These are phyloP conservation scores for Melanotus villosus DNA, from an alignment of 2,888 invertebrate genomes.

Conservation along the genomic window DNA sequence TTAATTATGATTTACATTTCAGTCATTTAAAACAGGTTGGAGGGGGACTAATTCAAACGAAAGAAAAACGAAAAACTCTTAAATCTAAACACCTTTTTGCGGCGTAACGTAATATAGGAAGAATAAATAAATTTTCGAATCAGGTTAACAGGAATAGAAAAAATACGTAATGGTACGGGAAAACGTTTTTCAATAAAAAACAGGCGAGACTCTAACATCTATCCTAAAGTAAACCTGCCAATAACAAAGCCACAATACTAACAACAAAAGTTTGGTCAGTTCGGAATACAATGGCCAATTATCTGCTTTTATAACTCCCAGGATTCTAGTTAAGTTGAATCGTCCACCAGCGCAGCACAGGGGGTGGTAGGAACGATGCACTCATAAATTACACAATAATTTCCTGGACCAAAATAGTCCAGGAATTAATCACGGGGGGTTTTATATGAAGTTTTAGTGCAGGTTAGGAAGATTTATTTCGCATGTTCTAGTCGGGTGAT, in stretches of 20 bases:
- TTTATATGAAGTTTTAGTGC: constrained; percentile 40
- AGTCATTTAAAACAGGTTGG: too few relatives aligned
- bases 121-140: background rate
- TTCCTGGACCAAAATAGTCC: constrained; percentile 35
- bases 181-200: constrained; percentile 22
- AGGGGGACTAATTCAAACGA: too few relatives aligned
- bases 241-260: constrained; percentile 42
- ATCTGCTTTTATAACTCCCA: constrained; percentile 44
- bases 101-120: background rate
- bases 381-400: constrained; percentile 44
- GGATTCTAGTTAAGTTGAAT: constrained; percentile 43
- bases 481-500: constrained; percentile 36
- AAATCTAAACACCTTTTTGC: too few relatives aligned
- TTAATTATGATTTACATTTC: too few relatives aligned
- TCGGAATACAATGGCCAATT: constrained; percentile 48
- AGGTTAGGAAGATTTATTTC: constrained; percentile 39
- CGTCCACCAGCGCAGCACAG: constrained; percentile 22
- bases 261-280: constrained; percentile 45
- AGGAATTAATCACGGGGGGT: constrained; percentile 37
- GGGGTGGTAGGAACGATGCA: constrained; percentile 20
- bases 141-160: background rate
- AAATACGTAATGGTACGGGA: background rate
- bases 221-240: constrained; percentile 30
- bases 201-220: constrained; percentile 20
- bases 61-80: too few relatives aligned